phyloP scores from a whole-genome alignment of 1,140 invertebrate genomes.

The Ridgeia piscesae region DNA sequence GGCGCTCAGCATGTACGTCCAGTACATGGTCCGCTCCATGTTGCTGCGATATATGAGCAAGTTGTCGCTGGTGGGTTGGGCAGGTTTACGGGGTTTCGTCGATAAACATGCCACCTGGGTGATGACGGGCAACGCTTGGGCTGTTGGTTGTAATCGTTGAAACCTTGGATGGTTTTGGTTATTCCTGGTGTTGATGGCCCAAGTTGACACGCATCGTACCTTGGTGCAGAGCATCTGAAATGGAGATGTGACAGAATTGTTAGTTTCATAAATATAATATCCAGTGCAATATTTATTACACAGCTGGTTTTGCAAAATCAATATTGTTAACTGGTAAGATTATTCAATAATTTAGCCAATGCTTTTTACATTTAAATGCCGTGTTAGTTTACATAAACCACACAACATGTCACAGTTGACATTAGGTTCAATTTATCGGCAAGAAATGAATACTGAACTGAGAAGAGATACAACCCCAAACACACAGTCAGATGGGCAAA shows the following conservation, averaged over 20 bases:
- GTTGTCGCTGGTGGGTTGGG: not conserved
- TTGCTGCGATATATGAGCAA: not conserved
- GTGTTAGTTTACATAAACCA: too few relatives aligned
- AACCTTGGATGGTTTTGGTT: not conserved
- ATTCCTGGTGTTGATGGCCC: not conserved
- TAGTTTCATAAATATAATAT: too few relatives aligned
- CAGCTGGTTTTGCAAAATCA: too few relatives aligned
- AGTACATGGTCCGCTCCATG: not conserved
- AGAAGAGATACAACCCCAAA: too few relatives aligned
- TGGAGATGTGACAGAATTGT: not conserved
- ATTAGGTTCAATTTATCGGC: too few relatives aligned
- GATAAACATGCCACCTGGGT: not conserved
- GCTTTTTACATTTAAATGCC: too few relatives aligned
- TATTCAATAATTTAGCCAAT: too few relatives aligned
- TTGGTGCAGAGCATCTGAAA: not conserved
- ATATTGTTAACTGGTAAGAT: too few relatives aligned
- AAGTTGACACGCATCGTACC: not conserved
- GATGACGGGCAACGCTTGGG: not conserved
- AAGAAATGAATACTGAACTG: too few relatives aligned
- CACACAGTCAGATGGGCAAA: too few relatives aligned
- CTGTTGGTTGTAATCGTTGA: not conserved
- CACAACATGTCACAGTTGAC: too few relatives aligned
- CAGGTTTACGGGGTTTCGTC: not conserved
- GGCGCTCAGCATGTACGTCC: not conserved
- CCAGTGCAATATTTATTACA: too few relatives aligned